Percentiles rank a stretch among this genome's conserved stretches.
Conservation (phyloP, 1,140 invertebrate genomes). For the Anoplophora glabripennis region DNA sequence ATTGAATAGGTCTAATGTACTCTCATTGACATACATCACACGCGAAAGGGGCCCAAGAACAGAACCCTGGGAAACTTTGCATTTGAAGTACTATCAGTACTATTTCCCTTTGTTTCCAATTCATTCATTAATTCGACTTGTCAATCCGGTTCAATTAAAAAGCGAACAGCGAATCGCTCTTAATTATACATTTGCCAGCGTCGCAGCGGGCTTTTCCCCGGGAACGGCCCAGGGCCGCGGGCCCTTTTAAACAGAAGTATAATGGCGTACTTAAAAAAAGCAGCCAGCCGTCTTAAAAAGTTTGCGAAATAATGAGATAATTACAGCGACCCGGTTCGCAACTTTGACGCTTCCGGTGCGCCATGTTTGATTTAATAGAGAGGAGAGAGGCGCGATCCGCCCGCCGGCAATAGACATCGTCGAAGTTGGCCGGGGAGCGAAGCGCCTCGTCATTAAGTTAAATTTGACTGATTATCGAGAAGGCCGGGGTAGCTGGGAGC, state of each 20-base stretch:
- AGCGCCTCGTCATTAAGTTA: constrained; percentile 13
- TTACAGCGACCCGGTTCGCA: background rate
- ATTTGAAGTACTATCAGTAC: too few species aligned
- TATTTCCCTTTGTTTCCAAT: too few species aligned
- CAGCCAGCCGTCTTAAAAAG: background rate
- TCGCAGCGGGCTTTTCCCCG: background rate
- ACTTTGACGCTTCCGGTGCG: background rate
- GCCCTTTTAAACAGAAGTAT: background rate
- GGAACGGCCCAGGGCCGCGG: background rate
- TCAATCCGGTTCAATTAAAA: too few species aligned
- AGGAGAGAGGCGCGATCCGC: background rate
- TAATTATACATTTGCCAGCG: too few species aligned
- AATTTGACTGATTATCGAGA: constrained; percentile 14
- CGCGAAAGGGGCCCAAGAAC: too few species aligned
- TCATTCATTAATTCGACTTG: too few species aligned
- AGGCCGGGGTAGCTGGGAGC: background rate
- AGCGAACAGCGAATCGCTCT: too few species aligned
- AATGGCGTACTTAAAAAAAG: background rate
- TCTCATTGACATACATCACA: too few species aligned
- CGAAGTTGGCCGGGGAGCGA: constrained; percentile 5
- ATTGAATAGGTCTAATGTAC: too few species aligned
- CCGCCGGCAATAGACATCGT: constrained; percentile 5
- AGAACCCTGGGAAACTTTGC: too few species aligned
- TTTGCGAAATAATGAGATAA: background rate
- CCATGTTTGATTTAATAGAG: background rate